Base-by-base conservation (phyloP, 2,888 invertebrate species). In the Caenorhabditis drosophilae region DNA sequence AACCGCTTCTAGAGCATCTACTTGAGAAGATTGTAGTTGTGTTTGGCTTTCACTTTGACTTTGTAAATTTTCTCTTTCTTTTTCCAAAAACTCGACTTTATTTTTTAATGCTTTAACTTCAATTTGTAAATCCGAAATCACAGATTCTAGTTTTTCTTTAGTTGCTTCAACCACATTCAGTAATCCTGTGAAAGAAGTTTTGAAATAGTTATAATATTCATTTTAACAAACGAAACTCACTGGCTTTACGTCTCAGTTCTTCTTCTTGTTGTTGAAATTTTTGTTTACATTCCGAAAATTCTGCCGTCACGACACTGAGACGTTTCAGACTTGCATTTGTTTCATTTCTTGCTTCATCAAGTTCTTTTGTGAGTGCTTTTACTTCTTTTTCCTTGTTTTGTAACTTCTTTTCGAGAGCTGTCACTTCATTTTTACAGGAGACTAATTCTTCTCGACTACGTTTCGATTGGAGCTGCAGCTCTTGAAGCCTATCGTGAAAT, bases 1-100 rank as follows among this genome's bases (percentile, higher is more conserved):
- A 16, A 83, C 83, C 18, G 82, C 84, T 74, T 83, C 83, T 15
- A 83, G 63, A 0, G 83, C 82, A 34, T 80, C 74, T 1, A 83
- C 77, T 72, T 83, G 83, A 23, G 81, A 79, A 40, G 76, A 72
- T 41, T 82, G 80, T n/a, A 84, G 67, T 41, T 81, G 75, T 1
- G 76, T 75, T 51, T 84, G 84, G 40, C 75, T 76, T 45, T 84
- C 81, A 52, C 79, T 80, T 56, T 84, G 82, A 48, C 79, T 76
- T 57, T 79, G 80, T 20, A 83, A 73, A 42, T 81, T 83, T 41
- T 80, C 70, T 12, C 83, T 60, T 60, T 83, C 83, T 47, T 76
- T 82, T 55, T 83, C 83, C 47, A 83, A 66, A 45, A 83, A 83
- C 35, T 59, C 55, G 34, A 83, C 83, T 62, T 80, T 79, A 56